These are phyloP conservation scores for Helicolenus hilgendorfi DNA, from an alignment of 2,797 vertebrate species.

Conservation along the genomic window DNA sequence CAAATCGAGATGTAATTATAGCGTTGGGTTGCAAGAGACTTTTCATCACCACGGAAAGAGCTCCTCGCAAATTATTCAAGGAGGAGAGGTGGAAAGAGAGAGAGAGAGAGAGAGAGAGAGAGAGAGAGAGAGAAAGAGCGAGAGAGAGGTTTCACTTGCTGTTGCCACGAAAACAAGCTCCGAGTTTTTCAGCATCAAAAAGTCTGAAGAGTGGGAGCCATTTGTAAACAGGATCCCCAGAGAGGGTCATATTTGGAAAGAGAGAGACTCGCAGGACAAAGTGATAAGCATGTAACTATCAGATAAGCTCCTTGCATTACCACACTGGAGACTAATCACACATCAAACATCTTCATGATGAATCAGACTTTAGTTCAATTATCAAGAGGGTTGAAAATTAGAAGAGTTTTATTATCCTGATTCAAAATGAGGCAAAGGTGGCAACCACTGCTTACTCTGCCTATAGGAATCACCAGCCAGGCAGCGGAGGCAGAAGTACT, in stretches of 20 bases:
- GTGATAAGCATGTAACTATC: constrained; percentile 33
- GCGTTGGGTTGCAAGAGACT: constrained; percentile 50
- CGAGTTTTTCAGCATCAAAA: constrained; percentile 47
- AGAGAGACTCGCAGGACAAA: constrained; percentile 20
- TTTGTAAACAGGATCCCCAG: constrained; percentile 56
- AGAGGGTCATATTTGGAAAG: constrained; percentile 49
- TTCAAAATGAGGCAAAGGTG: background rate
- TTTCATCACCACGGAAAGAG: constrained; percentile 59
- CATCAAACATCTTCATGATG: constrained; percentile 27
- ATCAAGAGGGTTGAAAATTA: background rate
- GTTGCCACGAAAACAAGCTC: constrained; percentile 52
- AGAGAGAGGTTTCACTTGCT: constrained; percentile 26
- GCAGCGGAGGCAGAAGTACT: no score
- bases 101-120: constrained; percentile 11
- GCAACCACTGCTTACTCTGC: background rate
- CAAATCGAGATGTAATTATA: constrained; percentile 77
- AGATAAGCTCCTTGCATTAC: constrained; percentile 26
- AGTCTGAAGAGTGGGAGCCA: constrained; percentile 42
- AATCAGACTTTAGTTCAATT: constrained; percentile 9
- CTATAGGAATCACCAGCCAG: background rate
- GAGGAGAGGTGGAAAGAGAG: constrained; percentile 29
- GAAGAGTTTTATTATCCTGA: background rate
- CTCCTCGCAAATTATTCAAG: constrained; percentile 57
- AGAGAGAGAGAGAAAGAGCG: background rate
- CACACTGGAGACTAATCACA: constrained; percentile 31